phyloP scores from a whole-genome alignment of 1,140 invertebrate genomes.

The Atta colombica region DNA sequence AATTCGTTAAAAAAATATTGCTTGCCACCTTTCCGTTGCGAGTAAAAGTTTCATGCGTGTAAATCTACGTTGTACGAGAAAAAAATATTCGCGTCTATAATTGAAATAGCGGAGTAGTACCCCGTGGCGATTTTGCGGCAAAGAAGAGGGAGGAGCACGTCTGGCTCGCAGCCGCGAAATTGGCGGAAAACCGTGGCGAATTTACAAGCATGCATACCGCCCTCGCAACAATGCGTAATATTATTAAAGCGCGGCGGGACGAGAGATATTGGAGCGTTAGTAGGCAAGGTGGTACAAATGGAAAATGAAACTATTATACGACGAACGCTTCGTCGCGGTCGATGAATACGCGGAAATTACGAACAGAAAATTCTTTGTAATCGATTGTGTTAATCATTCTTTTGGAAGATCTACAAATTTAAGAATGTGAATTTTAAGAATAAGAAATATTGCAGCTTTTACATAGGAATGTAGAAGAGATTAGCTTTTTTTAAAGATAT shows the following conservation, averaged over 20 bases:
- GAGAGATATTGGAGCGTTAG: constrained; percentile 52
- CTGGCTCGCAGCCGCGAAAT: constrained; percentile 69
- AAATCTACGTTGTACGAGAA: constrained; percentile 22
- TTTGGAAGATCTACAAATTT: constrained; percentile 12
- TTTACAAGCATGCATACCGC: constrained; percentile 68
- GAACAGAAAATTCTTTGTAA: constrained; percentile 40
- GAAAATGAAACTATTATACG: constrained; percentile 64
- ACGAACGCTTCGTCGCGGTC: constrained; percentile 59
- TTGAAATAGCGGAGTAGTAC: constrained; percentile 63
- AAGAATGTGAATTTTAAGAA: not conserved
- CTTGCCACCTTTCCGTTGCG: constrained; percentile 1
- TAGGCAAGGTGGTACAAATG: constrained; percentile 30
- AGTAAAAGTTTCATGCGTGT: constrained; percentile 7
- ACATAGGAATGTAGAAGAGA: not conserved
- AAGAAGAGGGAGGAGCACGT: constrained; percentile 45
- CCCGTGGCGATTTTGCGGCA: constrained; percentile 45
- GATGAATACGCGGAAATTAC: constrained; percentile 45
- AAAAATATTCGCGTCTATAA: constrained; percentile 42
- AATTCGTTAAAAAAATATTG: constrained; percentile 13
- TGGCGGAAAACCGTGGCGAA: constrained; percentile 68
- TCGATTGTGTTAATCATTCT: constrained; percentile 2
- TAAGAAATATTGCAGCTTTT: not conserved
- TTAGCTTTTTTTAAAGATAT: not conserved
- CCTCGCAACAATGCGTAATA: constrained; percentile 68
- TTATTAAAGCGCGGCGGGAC: constrained; percentile 62